phyloP scores from a whole-genome alignment of 1,140 invertebrate genomes.

The Macrosteles quadrilineatus region DNA sequence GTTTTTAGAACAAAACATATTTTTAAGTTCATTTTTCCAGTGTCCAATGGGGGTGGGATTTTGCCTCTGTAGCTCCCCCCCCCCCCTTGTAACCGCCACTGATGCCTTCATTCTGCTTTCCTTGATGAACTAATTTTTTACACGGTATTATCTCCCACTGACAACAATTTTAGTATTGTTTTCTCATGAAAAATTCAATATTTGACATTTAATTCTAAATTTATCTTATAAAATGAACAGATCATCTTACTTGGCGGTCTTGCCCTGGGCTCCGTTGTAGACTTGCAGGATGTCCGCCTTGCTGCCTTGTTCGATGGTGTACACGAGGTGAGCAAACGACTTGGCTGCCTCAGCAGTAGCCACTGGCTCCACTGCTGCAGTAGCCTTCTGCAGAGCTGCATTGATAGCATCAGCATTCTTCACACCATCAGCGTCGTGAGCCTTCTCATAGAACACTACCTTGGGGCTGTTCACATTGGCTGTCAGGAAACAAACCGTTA shows the following conservation, averaged over 20 bases:
- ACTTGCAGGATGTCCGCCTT: slow-evolving; percentile 69
- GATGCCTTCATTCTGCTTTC: too few relatives aligned
- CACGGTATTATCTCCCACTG: too few relatives aligned
- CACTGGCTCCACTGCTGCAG: slow-evolving; percentile 57
- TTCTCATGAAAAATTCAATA: too few relatives aligned
- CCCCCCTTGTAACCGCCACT: too few relatives aligned
- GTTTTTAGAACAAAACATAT: too few relatives aligned
- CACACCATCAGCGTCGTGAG: slow-evolving; percentile 58
- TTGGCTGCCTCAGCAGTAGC: slow-evolving; percentile 65
- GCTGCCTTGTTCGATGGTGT: slow-evolving; percentile 61
- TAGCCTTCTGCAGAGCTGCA: slow-evolving; percentile 58
- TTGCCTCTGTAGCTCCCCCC: too few relatives aligned
- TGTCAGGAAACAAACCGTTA: slow-evolving; percentile 40
- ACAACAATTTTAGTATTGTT: too few relatives aligned
- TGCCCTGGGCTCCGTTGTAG: slow-evolving; percentile 56
- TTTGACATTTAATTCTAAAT: too few relatives aligned
- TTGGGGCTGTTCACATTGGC: slow-evolving; percentile 54
- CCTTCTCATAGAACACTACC: slow-evolving; percentile 71
- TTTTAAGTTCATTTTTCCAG: too few relatives aligned
- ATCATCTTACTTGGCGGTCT: slow-evolving; percentile 50
- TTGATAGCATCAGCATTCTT: slow-evolving; percentile 54
- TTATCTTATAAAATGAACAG: too few relatives aligned
- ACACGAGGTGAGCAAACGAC: slow-evolving; percentile 65
- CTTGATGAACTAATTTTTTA: too few relatives aligned
- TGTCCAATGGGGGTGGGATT: too few relatives aligned